Evolutionary conservation across 2,797 vertebrate species (phyloP).

Genomic region (Poecilia picta): DNA sequence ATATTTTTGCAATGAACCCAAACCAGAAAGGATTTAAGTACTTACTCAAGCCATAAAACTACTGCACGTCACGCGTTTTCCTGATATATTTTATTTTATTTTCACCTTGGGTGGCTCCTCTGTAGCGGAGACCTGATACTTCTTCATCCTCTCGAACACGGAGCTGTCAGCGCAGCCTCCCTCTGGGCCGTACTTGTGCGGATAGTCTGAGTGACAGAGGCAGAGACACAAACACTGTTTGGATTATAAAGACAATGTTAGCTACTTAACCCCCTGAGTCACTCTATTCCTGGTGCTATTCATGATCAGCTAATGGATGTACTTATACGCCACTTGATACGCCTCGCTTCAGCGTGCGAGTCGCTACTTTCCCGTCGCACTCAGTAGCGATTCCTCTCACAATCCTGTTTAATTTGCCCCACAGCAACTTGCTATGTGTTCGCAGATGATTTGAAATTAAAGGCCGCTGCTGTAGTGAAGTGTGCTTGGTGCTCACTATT

Average conservation of each 20-base stretch:
- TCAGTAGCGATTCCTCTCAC: slow-evolving; percentile 60
- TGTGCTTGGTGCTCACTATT: slow-evolving; percentile 43
- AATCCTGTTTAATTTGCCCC: slow-evolving; percentile 61
- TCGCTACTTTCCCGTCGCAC: slow-evolving; percentile 42
- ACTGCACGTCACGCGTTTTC: not conserved
- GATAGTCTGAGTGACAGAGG: slow-evolving; percentile 85
- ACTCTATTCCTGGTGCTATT: slow-evolving; percentile 71
- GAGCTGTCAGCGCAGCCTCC: slow-evolving; percentile 96
- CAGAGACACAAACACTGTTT: slow-evolving; percentile 64
- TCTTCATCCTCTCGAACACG: slow-evolving; percentile 96
- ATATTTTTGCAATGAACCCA: not conserved
- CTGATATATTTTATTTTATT: not conserved
- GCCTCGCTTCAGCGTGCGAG: slow-evolving; percentile 58
- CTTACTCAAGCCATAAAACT: not conserved
- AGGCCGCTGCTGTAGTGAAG: slow-evolving; percentile 40
- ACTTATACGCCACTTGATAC: slow-evolving; percentile 66
- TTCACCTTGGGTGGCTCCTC: slow-evolving; percentile 84
- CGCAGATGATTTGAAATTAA: slow-evolving; percentile 62
- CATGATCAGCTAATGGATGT: slow-evolving; percentile 72
- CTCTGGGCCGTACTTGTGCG: slow-evolving; percentile 95
- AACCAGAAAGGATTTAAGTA: not conserved
- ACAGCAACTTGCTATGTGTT: slow-evolving; percentile 56
- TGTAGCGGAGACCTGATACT: slow-evolving; percentile 87
- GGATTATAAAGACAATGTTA: slow-evolving; percentile 75
- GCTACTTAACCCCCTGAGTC: slow-evolving; percentile 76